Percentiles rank a stretch among this genome's conserved stretches.
These are phyloP conservation scores for Parambassis ranga DNA, from an alignment of 2,797 vertebrate genomes.

Conservation along the genomic window DNA sequence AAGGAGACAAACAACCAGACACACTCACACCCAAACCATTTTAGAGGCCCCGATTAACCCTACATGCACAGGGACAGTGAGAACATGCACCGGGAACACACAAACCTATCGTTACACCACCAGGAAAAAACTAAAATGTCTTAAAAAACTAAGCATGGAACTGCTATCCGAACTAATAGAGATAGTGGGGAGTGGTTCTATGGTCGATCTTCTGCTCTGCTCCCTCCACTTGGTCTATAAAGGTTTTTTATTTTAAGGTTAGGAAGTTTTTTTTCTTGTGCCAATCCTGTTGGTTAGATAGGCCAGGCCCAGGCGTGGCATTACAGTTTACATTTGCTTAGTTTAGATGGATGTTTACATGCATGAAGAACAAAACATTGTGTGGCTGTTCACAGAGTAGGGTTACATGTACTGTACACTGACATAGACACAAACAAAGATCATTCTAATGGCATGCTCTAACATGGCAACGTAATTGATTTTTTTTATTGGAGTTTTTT, in stretches of 20 bases:
- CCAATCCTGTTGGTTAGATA: neutral
- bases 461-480: neutral
- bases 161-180: too few species aligned
- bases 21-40: too few species aligned
- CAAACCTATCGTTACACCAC: too few species aligned
- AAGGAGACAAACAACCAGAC: too few species aligned
- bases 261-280: conserved; percentile 16
- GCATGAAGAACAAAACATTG: conserved; percentile 54
- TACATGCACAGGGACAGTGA: too few species aligned
- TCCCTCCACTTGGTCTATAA: neutral
- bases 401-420: neutral
- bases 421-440: conserved; percentile 2
- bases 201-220: conserved; percentile 15
- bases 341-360: conserved; percentile 64
- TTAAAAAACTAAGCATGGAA: too few species aligned
- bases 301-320: neutral
- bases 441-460: conserved; percentile 16
- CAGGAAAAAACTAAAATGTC: too few species aligned
- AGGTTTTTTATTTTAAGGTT: neutral
- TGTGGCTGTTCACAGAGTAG: conserved; percentile 24
- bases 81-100: too few species aligned
- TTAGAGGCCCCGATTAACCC: too few species aligned
- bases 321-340: conserved; percentile 53
- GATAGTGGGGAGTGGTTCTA: too few species aligned
- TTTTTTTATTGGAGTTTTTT: conserved; percentile 2